Conservation (phyloP, 1,140 invertebrate species). For the Caenorhabditis latens region DNA sequence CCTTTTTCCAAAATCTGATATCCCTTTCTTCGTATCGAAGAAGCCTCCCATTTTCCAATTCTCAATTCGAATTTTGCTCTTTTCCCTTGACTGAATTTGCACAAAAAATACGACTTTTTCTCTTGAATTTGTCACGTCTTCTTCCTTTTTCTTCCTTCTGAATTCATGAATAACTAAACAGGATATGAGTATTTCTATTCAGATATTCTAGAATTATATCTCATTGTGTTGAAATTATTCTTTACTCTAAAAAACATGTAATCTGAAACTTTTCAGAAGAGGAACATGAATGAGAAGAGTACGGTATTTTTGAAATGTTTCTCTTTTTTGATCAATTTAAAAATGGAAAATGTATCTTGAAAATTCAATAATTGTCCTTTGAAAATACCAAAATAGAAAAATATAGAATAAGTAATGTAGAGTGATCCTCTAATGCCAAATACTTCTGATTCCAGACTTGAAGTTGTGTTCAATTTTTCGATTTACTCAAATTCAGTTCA, state of each 20-base stretch:
- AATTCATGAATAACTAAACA: constrained; percentile 48
- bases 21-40: constrained; percentile 21
- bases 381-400: no score
- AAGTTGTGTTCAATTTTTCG: no score
- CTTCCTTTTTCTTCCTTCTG: not conserved
- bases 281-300: no score
- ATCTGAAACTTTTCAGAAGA: no score
- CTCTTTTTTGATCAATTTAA: no score
- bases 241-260: not conserved
- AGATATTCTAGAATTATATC: not conserved
- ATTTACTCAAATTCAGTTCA: no score
- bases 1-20: constrained; percentile 28
- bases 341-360: no score
- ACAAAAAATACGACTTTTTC: constrained; percentile 25
- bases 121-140: constrained; percentile 29
- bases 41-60: not conserved
- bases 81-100: constrained; percentile 46
- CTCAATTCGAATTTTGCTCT: constrained; percentile 36
- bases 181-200: constrained; percentile 12
- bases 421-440: no score
- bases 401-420: no score
- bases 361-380: no score
- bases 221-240: not conserved
- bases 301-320: no score
- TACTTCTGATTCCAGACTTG: no score